Evolutionary conservation across 2,888 invertebrate genomes (phyloP), one percentile per base, ranked within the genome.

Genomic region (Elaeidobius kamerunicus): DNA sequence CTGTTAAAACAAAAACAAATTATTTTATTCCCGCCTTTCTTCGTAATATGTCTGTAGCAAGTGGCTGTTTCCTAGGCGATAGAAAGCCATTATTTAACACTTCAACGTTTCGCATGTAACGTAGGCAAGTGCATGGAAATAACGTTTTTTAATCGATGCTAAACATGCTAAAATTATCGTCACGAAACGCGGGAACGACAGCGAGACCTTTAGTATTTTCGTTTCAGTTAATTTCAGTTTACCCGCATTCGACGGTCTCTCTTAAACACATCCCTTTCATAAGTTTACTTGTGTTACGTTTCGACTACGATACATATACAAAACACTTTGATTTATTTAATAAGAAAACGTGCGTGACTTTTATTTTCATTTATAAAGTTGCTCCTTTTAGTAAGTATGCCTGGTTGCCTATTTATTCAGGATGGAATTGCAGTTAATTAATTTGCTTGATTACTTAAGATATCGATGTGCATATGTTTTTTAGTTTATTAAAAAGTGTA

Each of bases 91-190:
- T 51, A 55, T 51, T 55, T 51, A 47, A 35, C 47, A 42, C 51
- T 50, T 50, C 27, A 20, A 41, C 49, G 42, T 52, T 56, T 52
- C 49, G 49, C 56, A 56, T 45, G 56, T 53, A 53, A 35, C 41
- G 41, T 36, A 42, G 36, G 49, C 41, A 40, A 56, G 49, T 56
- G 56, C 52, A 52, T 49, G 52, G 56, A 45, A 56, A 53, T 52
- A 56, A 40, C 45, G 41, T 48, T 43, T 56, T 56, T 44, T 52
- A 56, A 56, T 56, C 56, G 52, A 52, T 56, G 56, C 36, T 32
- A 34, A 52, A 52, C 56, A 56, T 48, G 52, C 56, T 52, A 53
- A 56, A 56, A 38, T 48, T 53, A 50, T 41, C 40, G 46, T 40
- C 56, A 56, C 56, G 56, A 46, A 56, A 49, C 30, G 34, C 50